A percentile compares a stretch with the other conserved stretches of the same genome.
These are phyloP conservation scores for Chelon auratus DNA, from an alignment of 2,797 vertebrate species.

Conservation along the genomic window DNA sequence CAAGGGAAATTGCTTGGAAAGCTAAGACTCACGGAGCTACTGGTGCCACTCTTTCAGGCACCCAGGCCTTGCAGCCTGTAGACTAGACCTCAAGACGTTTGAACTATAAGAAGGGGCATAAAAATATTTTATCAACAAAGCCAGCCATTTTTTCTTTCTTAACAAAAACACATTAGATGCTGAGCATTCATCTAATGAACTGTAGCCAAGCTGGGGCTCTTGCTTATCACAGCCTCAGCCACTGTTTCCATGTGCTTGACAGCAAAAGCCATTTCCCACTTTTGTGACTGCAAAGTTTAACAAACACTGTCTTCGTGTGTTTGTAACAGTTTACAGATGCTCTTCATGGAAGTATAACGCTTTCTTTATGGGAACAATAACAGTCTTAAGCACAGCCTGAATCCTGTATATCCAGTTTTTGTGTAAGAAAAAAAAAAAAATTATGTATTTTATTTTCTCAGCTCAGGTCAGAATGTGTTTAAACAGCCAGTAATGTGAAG, in stretches of 20 bases:
- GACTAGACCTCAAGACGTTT: neutral
- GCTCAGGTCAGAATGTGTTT: constrained; percentile 30
- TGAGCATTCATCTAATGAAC: neutral
- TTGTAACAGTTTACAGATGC: constrained; percentile 47
- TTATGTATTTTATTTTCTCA: constrained; percentile 6
- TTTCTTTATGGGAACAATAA: constrained; percentile 44
- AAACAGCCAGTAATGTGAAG: constrained; percentile 16
- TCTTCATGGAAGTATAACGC: constrained; percentile 38
- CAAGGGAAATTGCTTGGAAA: too few relatives aligned
- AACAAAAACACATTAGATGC: neutral
- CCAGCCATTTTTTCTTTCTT: constrained; percentile 1
- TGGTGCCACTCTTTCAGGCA: too few relatives aligned
- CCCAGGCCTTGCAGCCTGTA: too few relatives aligned
- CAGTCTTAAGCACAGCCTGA: constrained; percentile 18
- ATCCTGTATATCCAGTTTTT: constrained; percentile 29
- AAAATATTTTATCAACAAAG: neutral
- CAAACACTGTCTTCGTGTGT: constrained; percentile 57
- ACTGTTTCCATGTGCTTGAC: constrained; percentile 42
- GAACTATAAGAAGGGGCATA: neutral
- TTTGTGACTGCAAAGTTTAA: constrained; percentile 57
- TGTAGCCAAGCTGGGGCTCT: neutral
- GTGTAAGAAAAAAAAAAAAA: neutral
- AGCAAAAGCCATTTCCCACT: constrained; percentile 46
- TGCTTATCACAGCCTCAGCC: constrained; percentile 16
- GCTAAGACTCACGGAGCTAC: too few relatives aligned